These are phyloP conservation scores for Agrotis exclamationis DNA, from an alignment of 2,888 invertebrate species.

Conservation along the genomic window DNA sequence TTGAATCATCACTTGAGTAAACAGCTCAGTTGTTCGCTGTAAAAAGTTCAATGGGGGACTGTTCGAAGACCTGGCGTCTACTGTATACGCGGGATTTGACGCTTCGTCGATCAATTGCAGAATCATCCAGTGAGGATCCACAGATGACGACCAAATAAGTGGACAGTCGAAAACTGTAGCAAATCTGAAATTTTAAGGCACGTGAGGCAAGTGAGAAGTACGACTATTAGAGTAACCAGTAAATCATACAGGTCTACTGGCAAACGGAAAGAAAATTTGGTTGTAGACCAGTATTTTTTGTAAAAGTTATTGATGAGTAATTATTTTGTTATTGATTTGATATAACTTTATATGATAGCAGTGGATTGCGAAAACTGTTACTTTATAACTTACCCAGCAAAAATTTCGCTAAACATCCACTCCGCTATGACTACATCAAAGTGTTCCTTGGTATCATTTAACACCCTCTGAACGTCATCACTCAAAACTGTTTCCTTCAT, in stretches of 20 bases:
- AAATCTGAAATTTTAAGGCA: conserved; percentile 66
- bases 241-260: too few species aligned
- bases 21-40: conserved; percentile 71
- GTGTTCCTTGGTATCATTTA: conserved; percentile 67
- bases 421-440: conserved; percentile 75
- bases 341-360: too few species aligned
- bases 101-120: conserved; percentile 73
- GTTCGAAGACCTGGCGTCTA: conserved; percentile 59
- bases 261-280: too few species aligned
- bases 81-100: conserved; percentile 75
- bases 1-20: conserved; percentile 47
- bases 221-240: too few species aligned
- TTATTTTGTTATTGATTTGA: too few species aligned
- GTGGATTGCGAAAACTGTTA: too few species aligned
- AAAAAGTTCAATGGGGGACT: conserved; percentile 72
- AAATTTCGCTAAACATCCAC: conserved; percentile 72
- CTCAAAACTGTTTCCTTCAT: conserved; percentile 55
- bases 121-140: conserved; percentile 75
- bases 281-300: too few species aligned
- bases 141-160: conserved; percentile 72
- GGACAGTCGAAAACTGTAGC: conserved; percentile 74
- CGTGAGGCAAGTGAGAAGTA: too few species aligned
- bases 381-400: conserved; percentile 64
- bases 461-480: conserved; percentile 64
- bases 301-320: too few species aligned